Percentiles rank a stretch among this genome's conserved stretches.
Conservation (phyloP, 2,888 invertebrate genomes). For the Lasiommata megera region DNA sequence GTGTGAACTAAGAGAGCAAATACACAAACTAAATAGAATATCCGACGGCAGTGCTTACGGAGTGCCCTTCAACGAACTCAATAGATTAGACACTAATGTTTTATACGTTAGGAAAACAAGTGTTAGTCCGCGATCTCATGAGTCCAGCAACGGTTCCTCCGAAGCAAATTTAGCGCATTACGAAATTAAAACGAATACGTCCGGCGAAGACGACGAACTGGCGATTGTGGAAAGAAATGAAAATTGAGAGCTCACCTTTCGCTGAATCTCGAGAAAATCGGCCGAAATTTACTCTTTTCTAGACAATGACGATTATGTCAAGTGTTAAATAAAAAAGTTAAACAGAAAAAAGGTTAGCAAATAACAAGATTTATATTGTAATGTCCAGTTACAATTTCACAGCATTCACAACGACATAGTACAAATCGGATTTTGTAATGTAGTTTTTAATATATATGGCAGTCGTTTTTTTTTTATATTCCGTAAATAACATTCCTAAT, state of each 20-base stretch:
- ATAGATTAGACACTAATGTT: constrained; percentile 62
- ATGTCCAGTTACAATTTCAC: neutral
- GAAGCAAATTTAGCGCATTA: constrained; percentile 64
- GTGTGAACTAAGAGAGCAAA: constrained; percentile 70
- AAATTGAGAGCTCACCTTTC: constrained; percentile 22
- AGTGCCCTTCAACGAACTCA: constrained; percentile 43
- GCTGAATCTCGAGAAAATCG: neutral
- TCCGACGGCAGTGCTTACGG: constrained; percentile 67
- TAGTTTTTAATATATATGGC: neutral
- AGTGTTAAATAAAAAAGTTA: neutral
- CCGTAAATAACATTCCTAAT: constrained; percentile 1
- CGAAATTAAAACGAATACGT: constrained; percentile 68
- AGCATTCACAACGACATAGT: neutral
- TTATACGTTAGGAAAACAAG: constrained; percentile 67
- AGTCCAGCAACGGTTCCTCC: constrained; percentile 70
- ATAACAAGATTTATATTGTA: neutral
- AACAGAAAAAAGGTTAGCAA: neutral
- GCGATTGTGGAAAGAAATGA: constrained; percentile 66
- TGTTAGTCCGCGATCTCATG: constrained; percentile 67
- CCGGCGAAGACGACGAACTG: constrained; percentile 71
- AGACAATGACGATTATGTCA: neutral
- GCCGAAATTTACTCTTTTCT: too few relatives aligned
- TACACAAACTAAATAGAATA: constrained; percentile 71
- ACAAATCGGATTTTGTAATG: neutral
- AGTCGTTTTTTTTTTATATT: neutral